Base-by-base conservation (phyloP, 2,797 vertebrate species). In the Emys orbicularis region DNA sequence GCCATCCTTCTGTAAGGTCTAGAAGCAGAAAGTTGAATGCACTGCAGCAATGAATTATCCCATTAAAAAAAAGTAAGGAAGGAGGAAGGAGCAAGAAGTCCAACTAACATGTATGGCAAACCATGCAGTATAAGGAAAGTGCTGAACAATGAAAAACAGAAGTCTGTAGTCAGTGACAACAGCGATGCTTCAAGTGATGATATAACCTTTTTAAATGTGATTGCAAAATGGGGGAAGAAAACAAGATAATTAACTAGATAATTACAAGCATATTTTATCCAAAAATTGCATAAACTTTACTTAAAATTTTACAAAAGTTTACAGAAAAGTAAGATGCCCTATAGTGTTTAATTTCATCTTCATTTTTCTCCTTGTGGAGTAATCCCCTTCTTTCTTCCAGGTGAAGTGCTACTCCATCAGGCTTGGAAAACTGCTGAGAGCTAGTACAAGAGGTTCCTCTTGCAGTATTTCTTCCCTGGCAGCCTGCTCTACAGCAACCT, bases 161-260 rank as follows among this genome's bases (percentile, higher is more conserved):
- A 74, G 23, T n/a, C 86, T 25, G 1, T 34, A 41, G 84, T 34
- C 25, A n/a, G 82, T 68, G 68, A 41, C 68, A 41, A 41, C 37
- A 37, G 21, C 3, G 10, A 23, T 5, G 11, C n/a, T 72, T 31
- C 50, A 50, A 50, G 50, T 50, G 50, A 96, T 92, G 50, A 96
- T 92, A 94, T 59, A 86, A 89, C 79, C 79, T 4, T 91, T 92
- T 96, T 88, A 95, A 95, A 41, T 83, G 96, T 95, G 95, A 96
- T 95, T 97, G 94, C 95, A 89, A 93, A 95, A 95, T 47, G 56
- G 88, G 18, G 84, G 93, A 95, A 88, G 79, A 95, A 95, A 94
- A 96, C 93, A 96, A 83, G 92, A 95, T 92, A 94, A 85, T 6
- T 8, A 95, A 94, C 90, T 95, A 86, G 21, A 72, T 12, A 25